Evolutionary conservation across 2,113 vertebrate genomes (phyloP).

Genomic region (Steatornis caripensis): DNA sequence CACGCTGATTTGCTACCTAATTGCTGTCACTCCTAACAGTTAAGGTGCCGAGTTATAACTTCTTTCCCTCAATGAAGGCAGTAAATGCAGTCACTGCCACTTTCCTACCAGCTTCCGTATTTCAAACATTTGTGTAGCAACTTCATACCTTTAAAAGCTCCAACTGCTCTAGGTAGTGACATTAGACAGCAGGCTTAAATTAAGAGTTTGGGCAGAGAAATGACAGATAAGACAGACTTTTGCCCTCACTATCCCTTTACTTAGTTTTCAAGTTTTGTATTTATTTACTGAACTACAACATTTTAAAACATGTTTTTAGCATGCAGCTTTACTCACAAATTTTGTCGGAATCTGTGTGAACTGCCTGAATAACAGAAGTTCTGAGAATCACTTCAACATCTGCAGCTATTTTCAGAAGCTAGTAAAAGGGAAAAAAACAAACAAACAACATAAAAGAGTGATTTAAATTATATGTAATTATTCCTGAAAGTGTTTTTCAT

Average conservation of each 20-base stretch:
- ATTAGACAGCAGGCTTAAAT: neutral
- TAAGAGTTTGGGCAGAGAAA: neutral
- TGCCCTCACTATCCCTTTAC: neutral
- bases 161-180: neutral
- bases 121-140: neutral
- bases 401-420: conserved; percentile 78
- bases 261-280: neutral
- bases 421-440: neutral
- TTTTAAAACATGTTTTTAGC: neutral
- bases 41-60: neutral
- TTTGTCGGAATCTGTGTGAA: conserved; percentile 70
- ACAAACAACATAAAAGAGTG: neutral
- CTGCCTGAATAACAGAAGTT: conserved; percentile 78
- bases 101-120: neutral
- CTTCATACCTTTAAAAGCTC: neutral
- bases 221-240: neutral
- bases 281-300: neutral
- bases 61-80: neutral
- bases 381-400: conserved; percentile 80
- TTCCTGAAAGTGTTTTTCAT: neutral
- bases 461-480: neutral
- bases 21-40: neutral
- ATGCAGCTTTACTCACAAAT: conserved; percentile 56
- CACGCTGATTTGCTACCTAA: neutral
- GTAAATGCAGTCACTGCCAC: neutral